Evolutionary conservation across 2,797 vertebrate species (phyloP).

Genomic region (Pyrocephalus nanus): DNA sequence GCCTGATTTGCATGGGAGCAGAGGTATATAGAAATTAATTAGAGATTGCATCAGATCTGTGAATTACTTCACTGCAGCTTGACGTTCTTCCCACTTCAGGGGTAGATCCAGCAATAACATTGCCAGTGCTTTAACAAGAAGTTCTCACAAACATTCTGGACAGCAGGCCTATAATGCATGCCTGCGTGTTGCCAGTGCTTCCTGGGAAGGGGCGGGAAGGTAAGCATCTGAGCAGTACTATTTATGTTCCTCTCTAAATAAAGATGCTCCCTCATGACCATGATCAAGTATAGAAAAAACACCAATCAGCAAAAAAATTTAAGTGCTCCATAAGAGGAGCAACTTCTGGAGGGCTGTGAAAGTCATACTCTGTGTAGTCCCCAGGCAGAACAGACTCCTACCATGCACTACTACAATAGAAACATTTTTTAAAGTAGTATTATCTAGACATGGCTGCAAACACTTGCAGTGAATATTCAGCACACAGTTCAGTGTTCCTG

Average conservation of each 20-base stretch:
- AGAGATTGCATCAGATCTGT: not conserved
- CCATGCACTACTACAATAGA: not conserved
- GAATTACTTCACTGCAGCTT: not conserved
- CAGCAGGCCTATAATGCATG: not conserved
- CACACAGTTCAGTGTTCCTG: not conserved
- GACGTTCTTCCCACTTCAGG: not conserved
- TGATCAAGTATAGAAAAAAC: not conserved
- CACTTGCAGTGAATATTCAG: not conserved
- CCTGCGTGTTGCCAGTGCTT: not conserved
- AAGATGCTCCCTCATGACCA: not conserved
- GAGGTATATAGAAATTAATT: not conserved
- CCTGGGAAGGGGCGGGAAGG: not conserved
- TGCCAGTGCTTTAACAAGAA: not conserved
- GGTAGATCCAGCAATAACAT: not conserved
- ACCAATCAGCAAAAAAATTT: not conserved
- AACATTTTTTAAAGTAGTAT: not conserved
- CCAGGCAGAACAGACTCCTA: not conserved
- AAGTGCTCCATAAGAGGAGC: not conserved
- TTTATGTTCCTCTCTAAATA: conserved; percentile 1
- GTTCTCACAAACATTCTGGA: not conserved
- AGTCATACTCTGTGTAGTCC: not conserved
- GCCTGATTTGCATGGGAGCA: not conserved
- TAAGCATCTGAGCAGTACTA: not conserved
- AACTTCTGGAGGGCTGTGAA: not conserved
- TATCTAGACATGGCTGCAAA: not conserved